These are phyloP conservation scores for Archocentrus centrarchus DNA, from an alignment of 2,113 vertebrate genomes.

Conservation along the genomic window DNA sequence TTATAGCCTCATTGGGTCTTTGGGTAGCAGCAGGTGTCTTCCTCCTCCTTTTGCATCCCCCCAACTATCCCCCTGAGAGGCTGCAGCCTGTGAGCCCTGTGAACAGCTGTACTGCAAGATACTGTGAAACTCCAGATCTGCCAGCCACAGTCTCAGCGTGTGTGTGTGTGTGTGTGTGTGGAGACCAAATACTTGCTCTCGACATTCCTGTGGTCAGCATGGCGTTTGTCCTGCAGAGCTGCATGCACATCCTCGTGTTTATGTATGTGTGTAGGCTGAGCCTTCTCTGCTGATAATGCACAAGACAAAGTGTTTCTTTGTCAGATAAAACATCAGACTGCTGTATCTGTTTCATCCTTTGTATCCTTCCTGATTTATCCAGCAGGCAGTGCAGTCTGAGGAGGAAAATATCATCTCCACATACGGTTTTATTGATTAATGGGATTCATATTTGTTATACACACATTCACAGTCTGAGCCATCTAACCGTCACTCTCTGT, in stretches of 20 bases:
- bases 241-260: slow-evolving; percentile 35
- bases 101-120: slow-evolving; percentile 67
- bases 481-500: neutral
- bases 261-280: slow-evolving; percentile 30
- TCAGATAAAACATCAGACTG: slow-evolving; percentile 39
- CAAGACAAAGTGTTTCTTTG: slow-evolving; percentile 41
- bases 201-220: slow-evolving; percentile 65
- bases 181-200: slow-evolving; percentile 12
- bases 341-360: slow-evolving; percentile 41
- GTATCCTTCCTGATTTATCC: slow-evolving; percentile 9
- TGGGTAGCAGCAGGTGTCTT: slow-evolving; percentile 52
- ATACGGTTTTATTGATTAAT: slow-evolving; percentile 49
- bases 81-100: slow-evolving; percentile 52
- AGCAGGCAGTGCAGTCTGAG: neutral
- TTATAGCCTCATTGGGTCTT: neutral
- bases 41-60: slow-evolving; percentile 8
- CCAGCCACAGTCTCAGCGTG: slow-evolving; percentile 2
- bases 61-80: slow-evolving; percentile 28
- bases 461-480: neutral
- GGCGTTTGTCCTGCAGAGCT: slow-evolving; percentile 42
- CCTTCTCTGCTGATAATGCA: neutral
- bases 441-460: slow-evolving; percentile 19
- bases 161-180: slow-evolving; percentile 28
- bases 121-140: slow-evolving; percentile 16
- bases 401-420: slow-evolving; percentile 2